These are phyloP conservation scores for Larimichthys crocea DNA, from an alignment of 2,113 vertebrate genomes.

Conservation along the genomic window DNA sequence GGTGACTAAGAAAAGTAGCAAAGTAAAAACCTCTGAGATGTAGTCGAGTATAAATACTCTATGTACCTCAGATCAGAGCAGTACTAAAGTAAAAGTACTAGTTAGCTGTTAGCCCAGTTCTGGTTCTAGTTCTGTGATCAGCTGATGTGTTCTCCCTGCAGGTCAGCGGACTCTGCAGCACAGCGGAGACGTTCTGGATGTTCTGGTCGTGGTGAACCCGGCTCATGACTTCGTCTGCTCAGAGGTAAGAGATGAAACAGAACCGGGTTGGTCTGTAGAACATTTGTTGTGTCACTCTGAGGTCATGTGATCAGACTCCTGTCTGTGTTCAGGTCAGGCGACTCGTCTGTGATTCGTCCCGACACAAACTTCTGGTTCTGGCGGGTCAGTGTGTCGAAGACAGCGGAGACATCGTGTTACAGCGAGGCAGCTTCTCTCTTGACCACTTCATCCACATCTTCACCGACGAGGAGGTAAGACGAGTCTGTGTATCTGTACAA, in stretches of 20 bases:
- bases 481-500: no score
- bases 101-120: no score
- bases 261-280: not conserved
- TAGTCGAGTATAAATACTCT: no score
- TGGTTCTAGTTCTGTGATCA: not conserved
- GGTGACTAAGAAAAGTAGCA: no score
- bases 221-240: slow-evolving; percentile 88
- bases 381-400: slow-evolving; percentile 90
- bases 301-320: not conserved
- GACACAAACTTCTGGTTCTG: slow-evolving; percentile 92
- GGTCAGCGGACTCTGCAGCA: slow-evolving; percentile 94
- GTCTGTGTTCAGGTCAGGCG: slow-evolving; percentile 86
- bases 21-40: no score
- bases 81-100: no score
- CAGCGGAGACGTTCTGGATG: slow-evolving; percentile 89
- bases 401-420: slow-evolving; percentile 90
- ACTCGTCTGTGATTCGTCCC: slow-evolving; percentile 87
- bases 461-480: slow-evolving; percentile 88
- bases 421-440: slow-evolving; percentile 88
- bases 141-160: slow-evolving; percentile 58
- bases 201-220: slow-evolving; percentile 92
- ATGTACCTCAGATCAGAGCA: no score
- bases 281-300: no score
- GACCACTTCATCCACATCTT: slow-evolving; percentile 90
- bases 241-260: slow-evolving; percentile 82